phyloP scores from a whole-genome alignment of 2,113 vertebrate species.

The Heliornis fulica region DNA sequence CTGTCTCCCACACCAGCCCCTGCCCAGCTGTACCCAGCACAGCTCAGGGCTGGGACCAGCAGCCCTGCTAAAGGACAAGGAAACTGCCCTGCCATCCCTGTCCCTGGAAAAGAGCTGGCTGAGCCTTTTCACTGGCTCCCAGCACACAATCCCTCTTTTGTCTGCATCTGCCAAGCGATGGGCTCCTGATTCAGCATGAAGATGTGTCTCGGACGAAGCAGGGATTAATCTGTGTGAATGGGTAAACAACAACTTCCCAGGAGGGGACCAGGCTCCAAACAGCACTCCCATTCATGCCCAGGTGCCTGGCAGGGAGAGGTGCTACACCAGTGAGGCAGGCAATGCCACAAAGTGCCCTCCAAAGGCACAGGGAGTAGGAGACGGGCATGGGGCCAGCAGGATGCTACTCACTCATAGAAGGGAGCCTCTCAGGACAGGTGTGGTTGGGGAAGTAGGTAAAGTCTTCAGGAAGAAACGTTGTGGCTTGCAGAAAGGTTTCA shows the following conservation, averaged over 20 bases:
- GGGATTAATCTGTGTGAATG: background rate
- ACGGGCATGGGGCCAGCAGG: fast-evolving
- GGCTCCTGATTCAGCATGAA: background rate
- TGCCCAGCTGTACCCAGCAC: background rate
- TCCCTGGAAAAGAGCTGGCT: background rate
- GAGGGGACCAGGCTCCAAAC: background rate
- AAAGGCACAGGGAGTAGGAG: background rate
- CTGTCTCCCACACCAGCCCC: background rate
- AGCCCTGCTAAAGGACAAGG: background rate
- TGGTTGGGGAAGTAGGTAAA: slow-evolving; percentile 91
- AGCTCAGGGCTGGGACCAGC: background rate
- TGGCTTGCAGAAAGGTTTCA: slow-evolving; percentile 84
- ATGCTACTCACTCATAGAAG: slow-evolving; percentile 92
- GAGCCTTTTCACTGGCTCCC: background rate
- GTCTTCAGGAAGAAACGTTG: slow-evolving; percentile 90
- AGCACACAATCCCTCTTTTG: slow-evolving; percentile 18
- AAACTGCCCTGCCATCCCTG: fast-evolving
- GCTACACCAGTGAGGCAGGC: fast-evolving
- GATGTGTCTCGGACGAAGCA: background rate
- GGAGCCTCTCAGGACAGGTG: slow-evolving; percentile 89
- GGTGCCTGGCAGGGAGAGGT: background rate
- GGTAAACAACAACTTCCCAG: slow-evolving; percentile 32
- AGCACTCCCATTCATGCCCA: background rate
- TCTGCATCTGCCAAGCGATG: background rate
- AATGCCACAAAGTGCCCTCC: background rate